phyloP scores from a whole-genome alignment of 2,113 vertebrate species.

The Ptilonorhynchus violaceus region DNA sequence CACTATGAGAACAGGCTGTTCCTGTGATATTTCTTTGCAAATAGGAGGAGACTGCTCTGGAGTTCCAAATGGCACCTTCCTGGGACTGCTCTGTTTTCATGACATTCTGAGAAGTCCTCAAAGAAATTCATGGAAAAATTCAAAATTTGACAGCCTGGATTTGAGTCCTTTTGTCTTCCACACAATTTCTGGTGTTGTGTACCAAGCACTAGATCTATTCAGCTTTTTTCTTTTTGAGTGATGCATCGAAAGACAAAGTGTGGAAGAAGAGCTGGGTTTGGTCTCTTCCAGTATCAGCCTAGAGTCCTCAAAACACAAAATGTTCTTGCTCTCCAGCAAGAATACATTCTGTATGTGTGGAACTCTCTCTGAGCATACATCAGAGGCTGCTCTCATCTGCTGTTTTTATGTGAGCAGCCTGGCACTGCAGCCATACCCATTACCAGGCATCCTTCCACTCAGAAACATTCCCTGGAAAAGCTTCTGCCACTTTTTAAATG shows the following conservation, averaged over 20 bases:
- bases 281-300: not conserved
- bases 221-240: not conserved
- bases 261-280: not conserved
- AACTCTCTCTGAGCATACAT: not conserved
- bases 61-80: constrained; percentile 35
- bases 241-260: not conserved
- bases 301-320: not conserved
- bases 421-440: not conserved
- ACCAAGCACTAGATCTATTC: not conserved
- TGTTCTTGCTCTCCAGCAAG: not conserved
- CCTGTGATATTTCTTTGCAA: constrained; percentile 52
- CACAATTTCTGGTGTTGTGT: not conserved
- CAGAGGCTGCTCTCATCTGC: not conserved
- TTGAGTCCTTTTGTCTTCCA: not conserved
- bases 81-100: constrained; percentile 6
- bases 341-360: not conserved
- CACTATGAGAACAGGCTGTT: constrained; percentile 51
- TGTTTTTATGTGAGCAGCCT: not conserved
- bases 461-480: not conserved
- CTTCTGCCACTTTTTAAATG: not conserved
- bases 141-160: not conserved
- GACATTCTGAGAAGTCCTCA: not conserved
- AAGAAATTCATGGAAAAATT: not conserved
- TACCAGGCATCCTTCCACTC: not conserved
- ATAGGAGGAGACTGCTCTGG: not conserved